phyloP scores from a whole-genome alignment of 2,888 invertebrate species.

The Heliothis peltigera region DNA sequence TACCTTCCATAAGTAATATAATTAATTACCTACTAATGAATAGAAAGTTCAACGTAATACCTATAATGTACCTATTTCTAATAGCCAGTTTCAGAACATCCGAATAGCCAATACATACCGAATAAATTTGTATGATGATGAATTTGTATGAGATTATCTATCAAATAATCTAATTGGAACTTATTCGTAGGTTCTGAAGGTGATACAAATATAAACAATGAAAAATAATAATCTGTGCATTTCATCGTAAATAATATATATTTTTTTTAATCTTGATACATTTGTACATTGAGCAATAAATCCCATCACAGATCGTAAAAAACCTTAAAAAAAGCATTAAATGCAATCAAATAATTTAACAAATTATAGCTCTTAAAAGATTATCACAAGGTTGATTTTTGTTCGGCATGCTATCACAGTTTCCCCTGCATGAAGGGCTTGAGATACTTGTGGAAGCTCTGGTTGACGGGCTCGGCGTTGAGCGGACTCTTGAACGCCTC shows the following conservation, averaged over 20 bases:
- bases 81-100: too few relatives aligned
- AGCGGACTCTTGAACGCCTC: conserved; percentile 94
- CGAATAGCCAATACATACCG: too few relatives aligned
- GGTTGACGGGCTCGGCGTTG: conserved; percentile 93
- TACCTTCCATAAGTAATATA: neutral
- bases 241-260: conserved; percentile 2
- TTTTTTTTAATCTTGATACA: neutral
- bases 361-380: conserved; percentile 7
- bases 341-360: neutral
- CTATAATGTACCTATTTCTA: too few relatives aligned
- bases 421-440: conserved; percentile 94
- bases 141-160: too few relatives aligned
- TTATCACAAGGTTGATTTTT: conserved; percentile 11
- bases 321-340: neutral
- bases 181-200: too few relatives aligned
- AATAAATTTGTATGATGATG: too few relatives aligned
- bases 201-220: too few relatives aligned
- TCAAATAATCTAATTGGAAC: too few relatives aligned
- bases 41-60: too few relatives aligned
- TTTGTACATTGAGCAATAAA: conserved; percentile 14
- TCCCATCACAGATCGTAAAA: conserved; percentile 28
- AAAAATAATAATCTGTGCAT: neutral
- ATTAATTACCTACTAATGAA: neutral
- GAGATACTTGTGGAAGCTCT: conserved; percentile 92
- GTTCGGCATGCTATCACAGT: conserved; percentile 82